phyloP scores from a whole-genome alignment of 1,140 invertebrate species.

The Eupristina koningsbergeri region DNA sequence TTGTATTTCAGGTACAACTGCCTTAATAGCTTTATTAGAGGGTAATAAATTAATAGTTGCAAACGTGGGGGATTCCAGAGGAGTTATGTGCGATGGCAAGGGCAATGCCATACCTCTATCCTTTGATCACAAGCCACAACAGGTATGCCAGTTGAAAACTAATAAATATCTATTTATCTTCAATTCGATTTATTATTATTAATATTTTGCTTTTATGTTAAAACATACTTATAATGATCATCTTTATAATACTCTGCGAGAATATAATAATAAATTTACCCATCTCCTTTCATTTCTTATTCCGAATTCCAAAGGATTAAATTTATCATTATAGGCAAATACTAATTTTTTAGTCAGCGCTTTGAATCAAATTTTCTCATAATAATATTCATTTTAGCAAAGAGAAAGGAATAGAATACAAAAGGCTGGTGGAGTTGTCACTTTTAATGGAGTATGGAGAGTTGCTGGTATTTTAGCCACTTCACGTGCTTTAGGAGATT shows the following conservation, averaged over 20 bases:
- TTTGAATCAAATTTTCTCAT: slow-evolving; percentile 24
- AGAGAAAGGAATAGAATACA: slow-evolving; percentile 90
- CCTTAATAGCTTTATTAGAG: slow-evolving; percentile 89
- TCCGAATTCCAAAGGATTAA: too few species aligned
- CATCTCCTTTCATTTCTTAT: too few species aligned
- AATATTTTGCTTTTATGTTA: background rate
- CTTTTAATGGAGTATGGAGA: slow-evolving; percentile 96
- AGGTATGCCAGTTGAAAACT: slow-evolving; percentile 75
- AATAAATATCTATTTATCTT: background rate
- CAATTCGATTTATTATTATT: background rate
- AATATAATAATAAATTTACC: too few species aligned
- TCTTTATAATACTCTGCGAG: too few species aligned
- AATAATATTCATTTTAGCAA: slow-evolving; percentile 74
- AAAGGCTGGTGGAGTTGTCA: slow-evolving; percentile 93
- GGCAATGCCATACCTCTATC: slow-evolving; percentile 93
- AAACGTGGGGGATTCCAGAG: slow-evolving; percentile 96
- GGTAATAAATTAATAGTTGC: slow-evolving; percentile 89
- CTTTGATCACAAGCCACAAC: slow-evolving; percentile 96
- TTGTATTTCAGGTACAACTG: slow-evolving; percentile 84
- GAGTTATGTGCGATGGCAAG: slow-evolving; percentile 92
- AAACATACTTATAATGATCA: too few species aligned
- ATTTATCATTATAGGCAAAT: too few species aligned
- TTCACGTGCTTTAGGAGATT: slow-evolving; percentile 94
- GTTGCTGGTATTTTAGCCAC: slow-evolving; percentile 96
- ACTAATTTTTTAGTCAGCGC: too few species aligned